Evolutionary conservation across 2,113 vertebrate genomes (phyloP), one percentile per base, ranked within the genome.

Genomic region (Leptosomus discolor): DNA sequence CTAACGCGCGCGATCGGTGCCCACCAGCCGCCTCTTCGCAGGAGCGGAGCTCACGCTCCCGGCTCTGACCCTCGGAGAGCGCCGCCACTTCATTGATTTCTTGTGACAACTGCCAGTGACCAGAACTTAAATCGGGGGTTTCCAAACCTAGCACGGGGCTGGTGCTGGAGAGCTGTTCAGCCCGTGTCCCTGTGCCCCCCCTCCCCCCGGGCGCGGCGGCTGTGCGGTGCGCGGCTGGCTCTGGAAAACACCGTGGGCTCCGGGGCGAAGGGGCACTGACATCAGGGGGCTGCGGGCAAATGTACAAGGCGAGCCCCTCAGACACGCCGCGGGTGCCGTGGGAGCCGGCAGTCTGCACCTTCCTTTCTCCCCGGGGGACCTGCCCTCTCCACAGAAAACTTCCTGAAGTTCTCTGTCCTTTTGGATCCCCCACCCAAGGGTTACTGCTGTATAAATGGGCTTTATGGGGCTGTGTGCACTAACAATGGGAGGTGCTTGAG

Each of bases 261-360:
- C 0, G 1, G 29, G 34, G 8, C 0, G 10, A n/a, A 41, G 80
- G 9, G 5, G n/a, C 19, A 2, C 6, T 8, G 46, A 9, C 32
- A 8, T 8, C 8, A 16, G 67, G 24, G 24, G 15, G 8, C 5
- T 68, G 12, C 0, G 8, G 53, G 16, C 34, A 39, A 29, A 4
- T 24, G 7, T 4, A 18, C 15, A 27, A 5, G 32, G 36, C 26
- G 36, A 37, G 9, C 8, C 20, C 22, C 23, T 21, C 12, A 11
- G 60, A 22, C 36, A 15, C 7, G 17, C 41, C 2, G 0, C 6
- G 6, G 1, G 2, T 11, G 34, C 13, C 3, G 2, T 34, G n/a
- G 37, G 24, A 15, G 11, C 19, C 5, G 17, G 21, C 4, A 4
- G 7, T 9, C 9, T 23, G 18, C 3, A 15, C 34, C 21, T 34